Conservation (phyloP, 2,113 vertebrate species). For the Pungitius pungitius region DNA sequence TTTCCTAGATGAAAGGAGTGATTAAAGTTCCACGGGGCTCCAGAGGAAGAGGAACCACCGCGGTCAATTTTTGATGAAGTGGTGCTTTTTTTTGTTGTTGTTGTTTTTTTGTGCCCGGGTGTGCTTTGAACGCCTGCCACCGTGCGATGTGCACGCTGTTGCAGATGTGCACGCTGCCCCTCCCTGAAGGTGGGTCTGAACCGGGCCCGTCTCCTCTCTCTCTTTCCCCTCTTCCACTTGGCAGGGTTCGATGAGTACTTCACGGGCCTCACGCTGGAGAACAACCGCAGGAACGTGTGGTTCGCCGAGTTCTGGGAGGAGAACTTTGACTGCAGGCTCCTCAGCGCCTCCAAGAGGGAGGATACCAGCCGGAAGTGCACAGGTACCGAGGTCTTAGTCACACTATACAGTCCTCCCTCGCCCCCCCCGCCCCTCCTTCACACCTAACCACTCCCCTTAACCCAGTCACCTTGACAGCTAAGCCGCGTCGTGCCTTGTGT, state of each 20-base stretch:
- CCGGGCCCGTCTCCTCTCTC: slow-evolving; percentile 45
- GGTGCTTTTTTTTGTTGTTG: slow-evolving; percentile 1
- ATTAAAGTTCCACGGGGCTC: slow-evolving; percentile 66
- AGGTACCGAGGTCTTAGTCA: no score
- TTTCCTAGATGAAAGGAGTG: slow-evolving; percentile 74
- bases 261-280: slow-evolving; percentile 79
- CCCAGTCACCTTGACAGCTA: slow-evolving; percentile 62
- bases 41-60: slow-evolving; percentile 65
- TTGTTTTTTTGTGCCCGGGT: slow-evolving; percentile 16
- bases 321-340: slow-evolving; percentile 80
- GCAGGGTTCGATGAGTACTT: slow-evolving; percentile 82
- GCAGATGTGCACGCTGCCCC: neutral
- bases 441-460: slow-evolving; percentile 34
- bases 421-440: neutral
- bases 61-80: slow-evolving; percentile 73
- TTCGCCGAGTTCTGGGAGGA: slow-evolving; percentile 83
- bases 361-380: slow-evolving; percentile 81
- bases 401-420: no score
- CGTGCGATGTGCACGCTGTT: no score
- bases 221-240: slow-evolving; percentile 39
- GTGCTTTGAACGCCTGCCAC: slow-evolving; percentile 41
- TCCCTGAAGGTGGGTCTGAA: slow-evolving; percentile 59
- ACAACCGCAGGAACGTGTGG: slow-evolving; percentile 82
- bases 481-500: slow-evolving; percentile 21
- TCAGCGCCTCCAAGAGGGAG: slow-evolving; percentile 78